Base-by-base conservation (phyloP, 2,888 invertebrate genomes). In the Anorthoa munda region DNA sequence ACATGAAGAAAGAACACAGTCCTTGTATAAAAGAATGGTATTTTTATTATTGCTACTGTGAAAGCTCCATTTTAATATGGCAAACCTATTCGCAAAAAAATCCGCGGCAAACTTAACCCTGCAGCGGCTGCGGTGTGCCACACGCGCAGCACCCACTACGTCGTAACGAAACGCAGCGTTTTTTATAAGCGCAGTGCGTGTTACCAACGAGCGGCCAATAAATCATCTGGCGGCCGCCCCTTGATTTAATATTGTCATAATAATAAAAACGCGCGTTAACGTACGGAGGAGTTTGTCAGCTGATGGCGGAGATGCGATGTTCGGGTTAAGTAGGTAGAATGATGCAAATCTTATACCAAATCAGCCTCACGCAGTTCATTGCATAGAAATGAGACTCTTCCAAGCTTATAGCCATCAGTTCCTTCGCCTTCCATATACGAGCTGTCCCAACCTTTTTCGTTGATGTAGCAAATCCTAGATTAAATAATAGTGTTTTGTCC, bases 191-290 rank as follows among this genome's bases (percentile, higher is more conserved):
- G 74, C 55, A 72, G 84, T 78, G 79, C 86, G 83, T 81, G 83
- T 81, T 81, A 85, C 86, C 90, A 91, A 92, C 90, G 87, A 93
- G 93, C 58, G 70, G 48, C 86, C 93, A 93, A 94, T 95, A 93
- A 95, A 95, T 95, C 94, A 95, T 94, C 84, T 31, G 46, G 81
- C 88, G 87, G 88, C 85, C 92, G 92, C 93, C 93, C 92, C 92
- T 91, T 93, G 93, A 94, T 94, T 94, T 95, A 95, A 94, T 95
- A 93, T 94, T 95, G 93, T 95, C 94, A 93, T 93, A 91, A 93
- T 92, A 92, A 94, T 92, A 94, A 94, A 94, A 95, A 94, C 93
- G 82, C 89, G 86, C 92, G 93, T 92, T 93, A 93, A 92, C 91
- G 91, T 89, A 75, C 64, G 58, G 69, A 63, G 48, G 53, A 76